phyloP scores from a whole-genome alignment of 2,113 vertebrate species.

The Percina caprodes region DNA sequence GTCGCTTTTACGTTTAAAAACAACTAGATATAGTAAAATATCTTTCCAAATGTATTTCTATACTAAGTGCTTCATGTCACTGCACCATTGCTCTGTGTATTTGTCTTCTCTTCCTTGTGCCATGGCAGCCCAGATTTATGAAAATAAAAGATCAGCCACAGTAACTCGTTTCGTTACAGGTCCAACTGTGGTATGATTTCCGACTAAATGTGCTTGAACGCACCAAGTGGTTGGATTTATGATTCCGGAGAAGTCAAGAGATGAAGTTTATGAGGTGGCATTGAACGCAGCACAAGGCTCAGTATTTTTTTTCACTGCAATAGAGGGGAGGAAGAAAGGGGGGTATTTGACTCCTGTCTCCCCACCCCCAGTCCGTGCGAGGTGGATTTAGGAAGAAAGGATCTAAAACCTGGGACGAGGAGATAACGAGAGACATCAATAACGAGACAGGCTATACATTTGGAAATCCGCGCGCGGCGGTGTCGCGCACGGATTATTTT shows the following conservation, averaged over 20 bases:
- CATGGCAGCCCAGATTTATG: slow-evolving; percentile 18
- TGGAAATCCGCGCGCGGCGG: slow-evolving; percentile 61
- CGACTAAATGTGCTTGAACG: slow-evolving; percentile 45
- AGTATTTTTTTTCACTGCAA: slow-evolving; percentile 43
- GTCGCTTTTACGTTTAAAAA: neutral
- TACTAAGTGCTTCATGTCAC: no score
- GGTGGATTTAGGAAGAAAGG: slow-evolving; percentile 76
- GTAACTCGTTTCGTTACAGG: neutral
- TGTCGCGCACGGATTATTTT: slow-evolving; percentile 71
- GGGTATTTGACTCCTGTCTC: slow-evolving; percentile 75
- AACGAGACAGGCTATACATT: slow-evolving; percentile 43
- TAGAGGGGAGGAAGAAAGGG: slow-evolving; percentile 56
- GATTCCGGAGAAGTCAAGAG: slow-evolving; percentile 12
- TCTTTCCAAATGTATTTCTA: neutral
- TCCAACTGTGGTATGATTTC: slow-evolving; percentile 32
- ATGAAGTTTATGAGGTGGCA: slow-evolving; percentile 56
- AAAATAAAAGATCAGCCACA: slow-evolving; percentile 16
- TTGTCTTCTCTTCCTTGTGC: neutral
- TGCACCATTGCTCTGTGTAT: neutral
- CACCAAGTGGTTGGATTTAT: slow-evolving; percentile 48
- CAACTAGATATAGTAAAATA: neutral
- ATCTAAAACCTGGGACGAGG: slow-evolving; percentile 69
- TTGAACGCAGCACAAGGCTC: slow-evolving; percentile 74
- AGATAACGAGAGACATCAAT: slow-evolving; percentile 72
- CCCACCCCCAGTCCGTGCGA: slow-evolving; percentile 76